Conservation (phyloP, 2,797 vertebrate genomes). For the Microtus obscurus region DNA sequence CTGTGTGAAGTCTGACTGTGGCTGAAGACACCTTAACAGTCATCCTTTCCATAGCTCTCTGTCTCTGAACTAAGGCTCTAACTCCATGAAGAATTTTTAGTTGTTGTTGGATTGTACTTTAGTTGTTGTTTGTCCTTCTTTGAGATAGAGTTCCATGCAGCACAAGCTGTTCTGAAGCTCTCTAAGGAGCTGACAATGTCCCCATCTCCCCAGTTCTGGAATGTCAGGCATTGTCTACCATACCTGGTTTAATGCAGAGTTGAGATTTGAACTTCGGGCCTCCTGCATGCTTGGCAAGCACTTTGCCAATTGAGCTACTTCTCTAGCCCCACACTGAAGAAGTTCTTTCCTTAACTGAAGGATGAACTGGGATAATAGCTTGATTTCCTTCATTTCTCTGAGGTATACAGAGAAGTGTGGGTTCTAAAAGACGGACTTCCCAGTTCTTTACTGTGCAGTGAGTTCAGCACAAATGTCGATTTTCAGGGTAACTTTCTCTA, state of each 20-base stretch:
- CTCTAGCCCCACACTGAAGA: background rate
- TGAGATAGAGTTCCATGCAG: background rate
- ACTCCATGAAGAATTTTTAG: background rate
- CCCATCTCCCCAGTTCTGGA: background rate
- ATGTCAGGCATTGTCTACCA: background rate
- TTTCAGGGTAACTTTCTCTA: background rate
- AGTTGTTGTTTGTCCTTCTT: background rate
- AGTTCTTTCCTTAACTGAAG: background rate
- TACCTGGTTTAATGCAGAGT: background rate
- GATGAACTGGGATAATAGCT: background rate
- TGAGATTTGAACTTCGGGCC: background rate
- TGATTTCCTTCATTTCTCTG: constrained; percentile 18
- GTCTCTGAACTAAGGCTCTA: constrained; percentile 30
- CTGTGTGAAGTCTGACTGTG: background rate
- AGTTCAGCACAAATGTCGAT: background rate
- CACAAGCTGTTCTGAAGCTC: background rate
- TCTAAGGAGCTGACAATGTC: background rate
- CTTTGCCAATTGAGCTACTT: background rate
- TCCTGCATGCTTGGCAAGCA: background rate
- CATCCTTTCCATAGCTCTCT: background rate
- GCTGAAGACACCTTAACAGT: background rate
- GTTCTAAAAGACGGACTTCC: background rate
- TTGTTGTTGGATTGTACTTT: background rate
- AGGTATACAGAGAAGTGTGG: background rate
- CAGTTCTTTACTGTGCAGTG: background rate